Evolutionary conservation across 2,113 vertebrate species (phyloP), one percentile per base, ranked within the genome.

Genomic region (Pavo muticus): DNA sequence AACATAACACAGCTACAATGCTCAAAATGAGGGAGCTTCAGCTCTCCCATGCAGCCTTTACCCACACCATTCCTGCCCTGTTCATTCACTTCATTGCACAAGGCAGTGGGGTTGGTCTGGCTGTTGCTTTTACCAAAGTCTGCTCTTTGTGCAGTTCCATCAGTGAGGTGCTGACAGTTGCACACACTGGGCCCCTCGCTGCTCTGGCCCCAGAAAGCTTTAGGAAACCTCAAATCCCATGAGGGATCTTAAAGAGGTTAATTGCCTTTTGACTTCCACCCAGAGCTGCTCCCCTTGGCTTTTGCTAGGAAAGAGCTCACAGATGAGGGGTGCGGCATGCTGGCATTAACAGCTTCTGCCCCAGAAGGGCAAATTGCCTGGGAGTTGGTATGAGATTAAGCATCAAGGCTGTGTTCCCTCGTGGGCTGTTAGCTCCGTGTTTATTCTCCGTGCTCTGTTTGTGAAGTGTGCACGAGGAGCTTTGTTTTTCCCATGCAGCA

Each of bases 341-440:
- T 19, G 25, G 20, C 40, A 7, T 81, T 72, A 82, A 44, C 59
- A 54, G 65, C 73, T 91, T 24, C 79, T 88, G 9, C 80, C 88
- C 78, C 84, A 85, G 73, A 63, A 91, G 91, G 63, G 52, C 24
- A 80, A 40, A 32, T 54, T 57, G 90, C 52, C 52, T 54, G 52
- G 52, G 52, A 30, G 15, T 29, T 54, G 52, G 27, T 29, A 54
- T 16, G 13, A 54, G 52, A 30, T 29, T 16, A 54, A 29, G 27
- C 52, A 29, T 30, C 15, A 30, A 86, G 72, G 60, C 70, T 84
- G 82, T 61, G 85, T 54, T 90, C 95, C 90, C 95, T n/a, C 25
- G 65, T 30, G 91, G 94, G 67, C 87, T 89, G n/a, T 95, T 95
- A 73, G 87, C 83, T 94, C 80, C 39, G 67, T 86, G 95, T 87